Evolutionary conservation across 2,797 vertebrate species (phyloP).

Genomic region (Cyclopterus lumpus): DNA sequence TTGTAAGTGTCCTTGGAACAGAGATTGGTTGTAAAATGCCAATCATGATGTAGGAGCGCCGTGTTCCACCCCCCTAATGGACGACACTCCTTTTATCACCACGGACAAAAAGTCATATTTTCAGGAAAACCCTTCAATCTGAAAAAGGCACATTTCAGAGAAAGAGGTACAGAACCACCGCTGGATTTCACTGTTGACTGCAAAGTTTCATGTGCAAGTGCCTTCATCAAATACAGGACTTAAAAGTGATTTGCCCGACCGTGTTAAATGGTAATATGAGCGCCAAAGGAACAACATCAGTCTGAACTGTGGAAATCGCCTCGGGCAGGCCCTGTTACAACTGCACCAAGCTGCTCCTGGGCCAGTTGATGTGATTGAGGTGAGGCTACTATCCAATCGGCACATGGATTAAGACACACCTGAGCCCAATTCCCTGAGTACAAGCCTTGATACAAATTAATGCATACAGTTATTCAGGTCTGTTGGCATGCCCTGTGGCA

Average conservation of each 20-base stretch:
- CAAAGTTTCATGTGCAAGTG: not conserved
- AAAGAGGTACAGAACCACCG: constrained; percentile 1
- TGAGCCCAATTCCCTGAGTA: constrained; percentile 34
- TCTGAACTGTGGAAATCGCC: not conserved
- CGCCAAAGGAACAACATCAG: constrained; percentile 5
- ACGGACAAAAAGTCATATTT: constrained; percentile 22
- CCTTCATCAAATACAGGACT: constrained; percentile 3
- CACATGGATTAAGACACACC: constrained; percentile 24
- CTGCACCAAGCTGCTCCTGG: not conserved
- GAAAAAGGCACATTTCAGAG: constrained; percentile 7
- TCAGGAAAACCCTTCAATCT: constrained; percentile 13
- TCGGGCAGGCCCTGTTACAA: not conserved
- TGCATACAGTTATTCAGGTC: constrained; percentile 9
- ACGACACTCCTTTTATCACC: constrained; percentile 10
- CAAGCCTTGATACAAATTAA: constrained; percentile 21
- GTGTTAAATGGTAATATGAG: not conserved
- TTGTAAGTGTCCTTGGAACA: not conserved
- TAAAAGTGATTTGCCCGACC: not conserved
- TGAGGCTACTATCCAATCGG: constrained; percentile 17
- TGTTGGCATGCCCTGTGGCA: not conserved
- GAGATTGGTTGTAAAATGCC: constrained; percentile 27
- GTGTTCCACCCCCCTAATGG: constrained; percentile 3
- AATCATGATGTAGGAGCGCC: not conserved
- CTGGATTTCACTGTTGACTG: not conserved
- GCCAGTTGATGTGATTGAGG: constrained; percentile 15